These are phyloP conservation scores for Macrosiphum euphorbiae DNA, from an alignment of 2,888 invertebrate genomes.

Conservation along the genomic window DNA sequence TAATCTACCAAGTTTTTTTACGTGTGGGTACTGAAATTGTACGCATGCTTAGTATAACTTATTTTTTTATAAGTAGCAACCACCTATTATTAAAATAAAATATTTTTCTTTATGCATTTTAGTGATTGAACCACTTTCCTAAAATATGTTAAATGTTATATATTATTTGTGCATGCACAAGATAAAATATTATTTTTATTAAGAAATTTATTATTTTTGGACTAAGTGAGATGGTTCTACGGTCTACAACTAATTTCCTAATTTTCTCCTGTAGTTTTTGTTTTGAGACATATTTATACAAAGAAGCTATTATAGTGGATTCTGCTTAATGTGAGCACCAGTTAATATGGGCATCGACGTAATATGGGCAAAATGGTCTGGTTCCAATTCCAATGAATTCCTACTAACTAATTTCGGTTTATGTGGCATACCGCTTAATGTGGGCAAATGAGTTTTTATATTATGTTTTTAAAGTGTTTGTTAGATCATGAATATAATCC, in stretches of 20 bases:
- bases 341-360: too few species aligned
- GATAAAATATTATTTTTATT: background rate
- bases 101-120: background rate
- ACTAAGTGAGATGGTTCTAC: background rate
- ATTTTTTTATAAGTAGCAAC: background rate
- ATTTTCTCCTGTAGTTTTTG: background rate
- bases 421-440: too few species aligned
- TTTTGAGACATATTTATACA: background rate
- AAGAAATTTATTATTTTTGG: background rate
- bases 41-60: background rate
- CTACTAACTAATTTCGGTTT: too few species aligned
- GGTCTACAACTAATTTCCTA: background rate
- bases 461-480: background rate
- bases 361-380: too few species aligned
- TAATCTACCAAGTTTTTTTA: background rate
- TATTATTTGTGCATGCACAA: background rate
- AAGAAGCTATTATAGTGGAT: background rate
- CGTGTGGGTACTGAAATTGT: background rate
- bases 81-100: background rate
- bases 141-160: background rate
- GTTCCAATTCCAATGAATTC: too few species aligned
- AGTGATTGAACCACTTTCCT: background rate
- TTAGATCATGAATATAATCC: background rate
- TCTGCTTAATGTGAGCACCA: too few species aligned
- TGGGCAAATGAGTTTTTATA: background rate